Evolutionary conservation across 2,113 vertebrate species (phyloP), one percentile per base, ranked within the genome.

Genomic region (Oncorhynchus keta): DNA sequence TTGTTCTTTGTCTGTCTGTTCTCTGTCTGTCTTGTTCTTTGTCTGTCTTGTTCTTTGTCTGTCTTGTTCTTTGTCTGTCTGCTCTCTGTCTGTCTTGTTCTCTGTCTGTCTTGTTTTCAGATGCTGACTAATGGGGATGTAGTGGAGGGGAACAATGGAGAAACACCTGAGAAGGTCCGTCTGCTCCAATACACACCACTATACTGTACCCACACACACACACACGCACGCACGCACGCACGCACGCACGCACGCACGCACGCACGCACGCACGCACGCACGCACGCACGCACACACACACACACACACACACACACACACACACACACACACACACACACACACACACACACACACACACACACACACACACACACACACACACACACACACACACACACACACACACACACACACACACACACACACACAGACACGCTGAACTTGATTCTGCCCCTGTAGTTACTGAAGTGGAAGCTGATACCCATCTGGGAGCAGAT

Each of bases 141-240:
- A 0, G 67, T 61, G 26, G 79, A 85, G 30, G 74, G 71, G 22
- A 70, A 48, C 22, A 83, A 64, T 35, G 71, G 70, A 66, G 83
- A 82, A 18, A 14, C 32, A 13, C 68, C 76, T 6, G 84, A 89
- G 45, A 89, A 89, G 89, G 91, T 92, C 84, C 78, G 45, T 55
- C 61, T 68, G 45, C 28, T 11, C 26, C 8, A 11, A 62, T 28
- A 11, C 49, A 75, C 67, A 51, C 26, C 65, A 67, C 3, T 11
- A n/a, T 13, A 18, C 68, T 48, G n/a, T 62, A 62, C 59, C 7
- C 45, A 71, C 68, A 70, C 45, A 71, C 24, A 13, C n/a, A 45
- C 32, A 32, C 32, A 28, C 5, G 1, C 32, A 1, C 32, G 1
- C 32, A 0, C 32, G 6, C 32, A 6, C 32, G 6, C 32, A 6